phyloP scores from a whole-genome alignment of 2,797 vertebrate genomes.

The Hapalemur alaotrensis region DNA sequence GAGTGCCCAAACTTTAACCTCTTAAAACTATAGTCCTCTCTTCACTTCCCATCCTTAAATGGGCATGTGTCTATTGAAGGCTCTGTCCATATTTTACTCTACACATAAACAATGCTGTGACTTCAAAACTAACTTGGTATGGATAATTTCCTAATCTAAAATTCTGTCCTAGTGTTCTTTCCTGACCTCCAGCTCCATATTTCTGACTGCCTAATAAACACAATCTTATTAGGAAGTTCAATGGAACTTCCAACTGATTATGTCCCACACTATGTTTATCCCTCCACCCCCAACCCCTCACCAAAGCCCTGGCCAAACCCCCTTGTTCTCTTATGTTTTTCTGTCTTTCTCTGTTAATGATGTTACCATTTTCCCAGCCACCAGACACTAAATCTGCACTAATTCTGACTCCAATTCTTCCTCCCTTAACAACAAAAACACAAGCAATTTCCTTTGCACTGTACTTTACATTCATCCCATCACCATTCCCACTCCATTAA shows the following conservation, averaged over 20 bases:
- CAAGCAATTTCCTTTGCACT: background rate
- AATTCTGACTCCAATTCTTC: background rate
- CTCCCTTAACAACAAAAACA: background rate
- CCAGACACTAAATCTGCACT: background rate
- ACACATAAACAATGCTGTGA: background rate
- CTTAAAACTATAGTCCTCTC: background rate
- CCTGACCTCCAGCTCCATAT: background rate
- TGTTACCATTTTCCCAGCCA: background rate
- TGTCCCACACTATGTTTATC: background rate
- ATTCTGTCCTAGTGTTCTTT: background rate
- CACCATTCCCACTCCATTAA: background rate
- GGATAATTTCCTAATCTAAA: background rate
- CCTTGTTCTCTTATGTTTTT: background rate
- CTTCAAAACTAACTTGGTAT: background rate
- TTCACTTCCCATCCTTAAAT: background rate
- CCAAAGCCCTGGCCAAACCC: background rate
- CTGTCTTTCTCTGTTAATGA: background rate
- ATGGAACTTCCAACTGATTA: background rate
- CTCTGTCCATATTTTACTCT: background rate
- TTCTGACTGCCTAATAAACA: background rate
- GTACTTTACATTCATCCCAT: background rate
- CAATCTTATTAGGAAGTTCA: background rate
- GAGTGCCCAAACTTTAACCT: background rate
- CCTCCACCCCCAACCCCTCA: background rate
- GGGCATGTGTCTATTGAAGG: background rate